Evolutionary conservation across 2,888 invertebrate genomes (phyloP), one percentile per base, ranked within the genome.

Genomic region (Ophonus ardosiacus): DNA sequence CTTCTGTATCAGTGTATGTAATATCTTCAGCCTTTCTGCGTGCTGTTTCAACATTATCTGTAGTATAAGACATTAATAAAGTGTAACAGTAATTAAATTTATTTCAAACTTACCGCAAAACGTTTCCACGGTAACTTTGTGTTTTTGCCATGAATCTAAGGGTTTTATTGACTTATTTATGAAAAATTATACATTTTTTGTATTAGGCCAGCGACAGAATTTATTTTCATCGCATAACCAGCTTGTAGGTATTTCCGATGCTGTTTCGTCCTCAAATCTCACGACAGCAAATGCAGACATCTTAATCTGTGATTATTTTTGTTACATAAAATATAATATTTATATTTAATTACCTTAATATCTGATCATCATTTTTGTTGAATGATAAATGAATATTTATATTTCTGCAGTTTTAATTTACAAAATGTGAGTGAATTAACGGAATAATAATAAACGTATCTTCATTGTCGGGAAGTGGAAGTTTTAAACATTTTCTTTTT

Each of bases 401-500:
- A 17, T 17, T 59, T 15, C 17, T 59, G 59, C 59, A 0, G 59
- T 59, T 59, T 59, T 59, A 17, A 59, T 17, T 59, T 59, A 59
- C 17, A 59, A 59, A 59, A 59, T 59, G 59, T 59, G 15, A 15
- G 59, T 59, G 59, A 59, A 59, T 59, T 59, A 59, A 59, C 3
- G 17, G 59, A 15, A 59, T 59, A 15, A 59, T 59, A 59, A 59
- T 15, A 17, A 59, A 59, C 5, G 17, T 59, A 59, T 17, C 17
- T 59, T 59, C 59, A 17, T 59, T 17, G 17, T 17, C 17, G 17
- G 17, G 59, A 59, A 17, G 59, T 59, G 59, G 17, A n/a, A 59
- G 59, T 59, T 59, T 59, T 59, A 59, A 17, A 17, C 59, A 59
- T 59, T 59, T 59, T n/a, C 59, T 59, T 59, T 59, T 59, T 59